A percentile compares a stretch with the other conserved stretches of the same genome.
Evolutionary conservation across 2,113 vertebrate genomes (phyloP).

Genomic region (Cyanocitta stelleri): DNA sequence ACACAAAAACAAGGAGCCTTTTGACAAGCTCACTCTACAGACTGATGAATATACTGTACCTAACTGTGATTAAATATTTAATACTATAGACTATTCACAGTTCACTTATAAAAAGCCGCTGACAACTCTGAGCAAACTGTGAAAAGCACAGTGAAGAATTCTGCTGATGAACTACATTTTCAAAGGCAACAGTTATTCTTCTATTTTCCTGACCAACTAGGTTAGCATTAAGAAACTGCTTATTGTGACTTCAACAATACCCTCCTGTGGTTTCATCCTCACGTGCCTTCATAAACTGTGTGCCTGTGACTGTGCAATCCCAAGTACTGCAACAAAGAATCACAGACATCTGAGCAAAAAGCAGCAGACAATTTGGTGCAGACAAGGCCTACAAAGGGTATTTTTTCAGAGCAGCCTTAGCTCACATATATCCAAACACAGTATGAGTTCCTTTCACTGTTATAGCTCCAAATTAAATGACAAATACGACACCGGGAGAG

Average conservation of each 20-base stretch:
- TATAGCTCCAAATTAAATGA: neutral
- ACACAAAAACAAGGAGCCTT: slow-evolving; percentile 21
- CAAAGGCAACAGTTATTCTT: neutral
- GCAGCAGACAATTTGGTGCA: slow-evolving; percentile 1
- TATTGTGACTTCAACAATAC: slow-evolving; percentile 1
- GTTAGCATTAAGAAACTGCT: slow-evolving; percentile 26
- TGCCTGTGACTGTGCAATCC: neutral
- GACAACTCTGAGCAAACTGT: slow-evolving; percentile 1
- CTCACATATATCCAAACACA: neutral
- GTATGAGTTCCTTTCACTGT: neutral
- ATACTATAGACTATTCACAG: slow-evolving; percentile 38
- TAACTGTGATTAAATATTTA: slow-evolving; percentile 64
- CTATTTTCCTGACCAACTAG: slow-evolving; percentile 20
- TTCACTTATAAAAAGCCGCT: slow-evolving; percentile 42
- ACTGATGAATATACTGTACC: slow-evolving; percentile 36
- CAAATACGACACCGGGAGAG: neutral
- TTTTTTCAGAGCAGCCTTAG: slow-evolving; percentile 31
- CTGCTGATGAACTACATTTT: slow-evolving; percentile 52
- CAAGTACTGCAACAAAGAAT: slow-evolving; percentile 33
- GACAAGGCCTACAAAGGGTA: slow-evolving; percentile 17
- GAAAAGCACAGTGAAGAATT: slow-evolving; percentile 44
- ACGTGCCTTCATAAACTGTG: neutral
- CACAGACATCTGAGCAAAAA: neutral
- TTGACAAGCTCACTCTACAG: slow-evolving; percentile 27
- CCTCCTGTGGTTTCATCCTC: slow-evolving; percentile 26